phyloP scores from a whole-genome alignment of 2,113 vertebrate genomes.

The Orycteropus afer region DNA sequence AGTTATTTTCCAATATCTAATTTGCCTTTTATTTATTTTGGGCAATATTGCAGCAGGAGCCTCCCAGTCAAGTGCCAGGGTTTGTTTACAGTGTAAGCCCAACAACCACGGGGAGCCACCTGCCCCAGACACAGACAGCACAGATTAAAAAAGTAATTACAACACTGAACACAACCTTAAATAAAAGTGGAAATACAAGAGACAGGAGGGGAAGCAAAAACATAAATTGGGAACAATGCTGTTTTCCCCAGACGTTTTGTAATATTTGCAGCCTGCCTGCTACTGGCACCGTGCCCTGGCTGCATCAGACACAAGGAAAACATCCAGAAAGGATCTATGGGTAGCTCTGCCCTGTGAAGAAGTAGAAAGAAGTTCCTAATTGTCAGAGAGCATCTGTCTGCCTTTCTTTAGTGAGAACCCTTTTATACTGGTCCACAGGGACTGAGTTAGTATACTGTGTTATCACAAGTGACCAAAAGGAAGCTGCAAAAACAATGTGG shows the following conservation, averaged over 20 bases:
- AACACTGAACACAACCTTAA: conserved; percentile 69
- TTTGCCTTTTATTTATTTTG: conserved; percentile 83
- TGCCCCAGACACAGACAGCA: conserved; percentile 15
- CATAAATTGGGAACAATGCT: conserved; percentile 55
- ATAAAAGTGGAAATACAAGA: conserved; percentile 72
- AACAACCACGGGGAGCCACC: not conserved
- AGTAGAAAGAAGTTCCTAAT: not conserved
- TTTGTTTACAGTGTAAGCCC: conserved; percentile 61
- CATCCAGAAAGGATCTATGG: accelerated
- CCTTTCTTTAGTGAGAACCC: not conserved
- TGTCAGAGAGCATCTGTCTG: not conserved
- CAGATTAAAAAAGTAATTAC: conserved; percentile 79
- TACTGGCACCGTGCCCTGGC: not conserved
- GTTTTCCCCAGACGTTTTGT: conserved; percentile 40
- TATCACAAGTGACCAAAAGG: not conserved
- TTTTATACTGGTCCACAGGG: not conserved
- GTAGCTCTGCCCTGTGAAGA: not conserved
- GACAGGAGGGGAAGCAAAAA: conserved; percentile 63
- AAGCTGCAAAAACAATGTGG: too few relatives aligned
- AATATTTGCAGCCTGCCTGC: conserved; percentile 20
- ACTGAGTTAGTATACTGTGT: not conserved
- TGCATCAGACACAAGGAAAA: not conserved
- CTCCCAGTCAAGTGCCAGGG: conserved; percentile 53
- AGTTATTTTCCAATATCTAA: conserved; percentile 81
- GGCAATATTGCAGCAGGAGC: conserved; percentile 68